These are phyloP conservation scores for Hypercompe scribonia DNA, from an alignment of 2,888 invertebrate genomes.

Conservation along the genomic window DNA sequence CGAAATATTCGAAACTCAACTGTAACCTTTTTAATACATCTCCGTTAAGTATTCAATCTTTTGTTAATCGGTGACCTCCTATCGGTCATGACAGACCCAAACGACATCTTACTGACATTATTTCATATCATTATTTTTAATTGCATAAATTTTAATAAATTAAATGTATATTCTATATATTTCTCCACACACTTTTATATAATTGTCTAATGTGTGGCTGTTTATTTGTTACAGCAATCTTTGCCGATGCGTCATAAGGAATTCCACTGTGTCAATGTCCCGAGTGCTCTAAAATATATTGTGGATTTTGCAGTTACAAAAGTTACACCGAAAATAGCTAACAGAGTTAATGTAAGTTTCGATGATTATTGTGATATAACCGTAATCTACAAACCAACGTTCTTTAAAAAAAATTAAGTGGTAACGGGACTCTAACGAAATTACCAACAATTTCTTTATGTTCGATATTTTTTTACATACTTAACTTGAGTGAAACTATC, in stretches of 20 bases:
- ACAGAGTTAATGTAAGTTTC: conserved; percentile 87
- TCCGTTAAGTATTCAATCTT: background rate
- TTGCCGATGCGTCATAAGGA: conserved; percentile 93
- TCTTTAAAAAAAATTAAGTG: too few relatives aligned
- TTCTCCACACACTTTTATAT: background rate
- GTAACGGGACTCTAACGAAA: too few relatives aligned
- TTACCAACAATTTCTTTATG: too few relatives aligned
- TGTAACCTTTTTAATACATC: background rate
- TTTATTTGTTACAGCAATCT: conserved; percentile 87
- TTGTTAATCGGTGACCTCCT: background rate
- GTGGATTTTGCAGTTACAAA: conserved; percentile 90
- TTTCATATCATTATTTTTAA: background rate
- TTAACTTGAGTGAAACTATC: too few relatives aligned
- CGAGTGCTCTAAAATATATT: conserved; percentile 90
- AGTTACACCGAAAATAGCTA: conserved; percentile 90
- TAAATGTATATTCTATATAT: background rate
- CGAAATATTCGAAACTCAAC: background rate
- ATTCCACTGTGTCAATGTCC: conserved; percentile 90
- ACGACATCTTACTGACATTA: background rate
- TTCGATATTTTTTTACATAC: too few relatives aligned
- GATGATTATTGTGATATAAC: background rate
- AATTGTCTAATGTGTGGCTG: background rate
- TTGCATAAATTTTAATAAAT: background rate
- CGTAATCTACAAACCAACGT: too few relatives aligned
- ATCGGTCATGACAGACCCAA: background rate